Base-by-base conservation (phyloP, 2,113 vertebrate species). In the Cepphus grylle region DNA sequence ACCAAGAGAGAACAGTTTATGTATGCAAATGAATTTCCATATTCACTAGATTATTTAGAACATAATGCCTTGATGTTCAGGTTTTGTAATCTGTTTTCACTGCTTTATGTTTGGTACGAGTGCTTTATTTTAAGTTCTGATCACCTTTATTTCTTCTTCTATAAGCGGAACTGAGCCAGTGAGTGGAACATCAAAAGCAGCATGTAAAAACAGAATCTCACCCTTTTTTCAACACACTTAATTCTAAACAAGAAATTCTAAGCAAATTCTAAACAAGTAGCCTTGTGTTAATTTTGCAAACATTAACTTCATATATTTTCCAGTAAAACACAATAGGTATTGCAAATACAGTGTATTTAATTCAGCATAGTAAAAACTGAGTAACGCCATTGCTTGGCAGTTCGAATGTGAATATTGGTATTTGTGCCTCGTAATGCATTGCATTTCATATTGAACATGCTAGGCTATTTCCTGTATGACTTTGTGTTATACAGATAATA, bases 111-210 rank as follows among this genome's bases (percentile, higher is more conserved):
- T 26, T 27, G 21, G 29, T 79, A 13, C 38, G 20, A 43, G 55
- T 61, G 36, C 26, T 81, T 30, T 40, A 3, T 42, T 30, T 32
- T 72, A 36, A 63, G 50, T 86, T 81, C 91, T 93, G 71, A 86
- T 63, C 22, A 34, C 67, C 26, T 78, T 42, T 91, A 52, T 86
- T 78, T 88, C 97, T 77, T 96, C 97, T 98, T 98, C 91, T 97
- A 99, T 32, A 58, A 14, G 12, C 32, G 12, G 5, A 22, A n/a
- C 32, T n/a, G 34, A 59, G 56, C 56, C 56, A 59, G 58, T 15
- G 34, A 59, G 58, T 9, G 34, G 21, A 59, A 59, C 34, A 36
- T 34, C 58, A 23, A 59, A n/a, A 59, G 34, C 58, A 23, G 22
- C 15, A 36, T 15, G 56, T 59, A 22, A 59, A n/a, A 59, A 23